phyloP scores from a whole-genome alignment of 2,797 vertebrate species.

The Trachurus trachurus region DNA sequence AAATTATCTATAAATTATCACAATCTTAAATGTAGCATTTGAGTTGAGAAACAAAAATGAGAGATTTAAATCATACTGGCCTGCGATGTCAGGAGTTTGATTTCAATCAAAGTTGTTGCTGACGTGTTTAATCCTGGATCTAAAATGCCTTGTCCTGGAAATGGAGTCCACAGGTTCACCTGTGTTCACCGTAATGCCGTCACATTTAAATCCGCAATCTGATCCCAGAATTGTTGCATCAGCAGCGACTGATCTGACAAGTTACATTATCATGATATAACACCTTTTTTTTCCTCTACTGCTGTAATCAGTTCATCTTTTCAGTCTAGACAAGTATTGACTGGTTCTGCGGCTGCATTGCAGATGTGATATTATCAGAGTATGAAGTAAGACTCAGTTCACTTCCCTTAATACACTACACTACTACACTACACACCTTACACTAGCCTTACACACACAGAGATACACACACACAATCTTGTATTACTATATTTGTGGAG shows the following conservation, averaged over 20 bases:
- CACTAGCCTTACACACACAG: not conserved
- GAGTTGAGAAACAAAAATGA: not conserved
- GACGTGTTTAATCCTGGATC: slow-evolving; percentile 18
- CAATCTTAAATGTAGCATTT: not conserved
- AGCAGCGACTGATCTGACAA: slow-evolving; percentile 1
- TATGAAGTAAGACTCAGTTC: slow-evolving; percentile 20
- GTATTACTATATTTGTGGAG: not conserved
- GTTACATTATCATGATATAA: slow-evolving; percentile 24
- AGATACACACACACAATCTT: not conserved
- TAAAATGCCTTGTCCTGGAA: not conserved
- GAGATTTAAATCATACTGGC: not conserved
- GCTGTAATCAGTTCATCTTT: slow-evolving; percentile 12
- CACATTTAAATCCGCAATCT: slow-evolving; percentile 7
- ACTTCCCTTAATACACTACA: not conserved
- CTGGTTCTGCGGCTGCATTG: slow-evolving; percentile 12
- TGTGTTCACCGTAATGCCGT: not conserved
- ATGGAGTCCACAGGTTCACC: not conserved
- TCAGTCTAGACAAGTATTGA: slow-evolving; percentile 68
- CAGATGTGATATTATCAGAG: slow-evolving; percentile 31
- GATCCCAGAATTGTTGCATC: not conserved
- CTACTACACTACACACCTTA: too few species aligned
- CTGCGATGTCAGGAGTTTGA: not conserved
- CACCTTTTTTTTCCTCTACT: not conserved
- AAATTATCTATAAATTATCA: not conserved
- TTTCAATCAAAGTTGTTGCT: slow-evolving; percentile 20